These are phyloP conservation scores for Philotrypesis tridentata DNA, from an alignment of 1,140 invertebrate genomes.

Conservation along the genomic window DNA sequence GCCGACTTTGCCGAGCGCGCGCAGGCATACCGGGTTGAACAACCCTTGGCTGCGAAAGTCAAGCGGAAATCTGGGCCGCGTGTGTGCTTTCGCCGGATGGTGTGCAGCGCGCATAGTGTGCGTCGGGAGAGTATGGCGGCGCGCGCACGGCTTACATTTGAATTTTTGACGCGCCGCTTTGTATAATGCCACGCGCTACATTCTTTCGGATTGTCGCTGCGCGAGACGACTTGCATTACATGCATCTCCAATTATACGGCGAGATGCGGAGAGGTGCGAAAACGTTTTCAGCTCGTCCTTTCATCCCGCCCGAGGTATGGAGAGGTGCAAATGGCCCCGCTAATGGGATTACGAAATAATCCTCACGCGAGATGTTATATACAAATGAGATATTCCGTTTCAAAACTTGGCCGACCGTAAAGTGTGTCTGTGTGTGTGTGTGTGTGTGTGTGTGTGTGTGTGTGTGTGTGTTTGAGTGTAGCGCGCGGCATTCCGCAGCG, in stretches of 20 bases:
- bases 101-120: too few relatives aligned
- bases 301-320: neutral
- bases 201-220: too few relatives aligned
- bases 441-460: too few relatives aligned
- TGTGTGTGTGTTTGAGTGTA: too few relatives aligned
- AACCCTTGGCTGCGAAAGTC: constrained; percentile 9
- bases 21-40: constrained; percentile 3
- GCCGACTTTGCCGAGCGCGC: neutral
- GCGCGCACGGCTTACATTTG: neutral
- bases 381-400: too few relatives aligned
- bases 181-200: too few relatives aligned
- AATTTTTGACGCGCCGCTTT: neutral
- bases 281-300: neutral
- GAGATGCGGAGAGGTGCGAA: neutral
- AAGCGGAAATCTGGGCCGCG: constrained; percentile 8
- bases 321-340: neutral
- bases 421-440: too few relatives aligned
- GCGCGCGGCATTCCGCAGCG: too few relatives aligned
- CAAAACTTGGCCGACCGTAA: too few relatives aligned
- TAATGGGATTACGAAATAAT: neutral
- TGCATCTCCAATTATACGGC: neutral
- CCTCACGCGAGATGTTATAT: neutral
- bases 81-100: neutral
- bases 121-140: too few relatives aligned
- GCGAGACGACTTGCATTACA: neutral